Evolutionary conservation across 2,888 invertebrate species (phyloP), one percentile per base, ranked within the genome.

Genomic region (Aporophyla nigra): DNA sequence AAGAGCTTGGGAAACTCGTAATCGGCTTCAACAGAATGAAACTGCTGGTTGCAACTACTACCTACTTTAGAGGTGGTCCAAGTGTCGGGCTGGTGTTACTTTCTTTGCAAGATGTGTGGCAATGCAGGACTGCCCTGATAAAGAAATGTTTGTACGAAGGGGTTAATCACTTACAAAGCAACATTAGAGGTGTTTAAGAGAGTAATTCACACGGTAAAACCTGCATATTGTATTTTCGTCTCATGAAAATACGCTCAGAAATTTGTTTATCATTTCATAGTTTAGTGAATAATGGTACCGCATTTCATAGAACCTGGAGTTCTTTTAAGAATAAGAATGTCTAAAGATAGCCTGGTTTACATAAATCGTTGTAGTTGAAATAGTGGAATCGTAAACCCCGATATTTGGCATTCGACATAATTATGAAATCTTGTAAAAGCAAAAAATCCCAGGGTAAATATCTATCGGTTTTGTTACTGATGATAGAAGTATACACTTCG

Each of bases 1-100:
- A 85, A 80, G 83, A 86, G 85, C 86, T 77, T 81, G 83, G 82
- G 88, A 83, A 90, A 87, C 86, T 89, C 88, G 87, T 90, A 92
- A 92, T 91, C 91, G 91, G 90, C 90, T 92, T 89, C 87, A 86
- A 89, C 89, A 88, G 90, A 91, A 92, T 90, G 90, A 88, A 91
- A 92, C 88, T 91, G 85, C 88, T 84, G 82, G 88, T 87, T 90
- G 88, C 88, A 84, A 88, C 88, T 90, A 91, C 89, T 91, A 89
- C 87, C 82, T 84, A 75, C 70, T 78, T 75, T 27, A 65, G 65
- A 43, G 68, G 65, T 75, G 86, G 88, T 74, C 67, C 84, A 89
- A 90, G 85, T 74, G 19, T 74, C 3, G 33, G 62, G 73, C 72
- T 65, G 61, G 49, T 16, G n/a, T 33, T 51, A 21, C 49, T 19